Percentiles rank a stretch among this genome's conserved stretches.
Conservation (phyloP, 2,888 invertebrate genomes). For the Megaustenia siamemsis region DNA sequence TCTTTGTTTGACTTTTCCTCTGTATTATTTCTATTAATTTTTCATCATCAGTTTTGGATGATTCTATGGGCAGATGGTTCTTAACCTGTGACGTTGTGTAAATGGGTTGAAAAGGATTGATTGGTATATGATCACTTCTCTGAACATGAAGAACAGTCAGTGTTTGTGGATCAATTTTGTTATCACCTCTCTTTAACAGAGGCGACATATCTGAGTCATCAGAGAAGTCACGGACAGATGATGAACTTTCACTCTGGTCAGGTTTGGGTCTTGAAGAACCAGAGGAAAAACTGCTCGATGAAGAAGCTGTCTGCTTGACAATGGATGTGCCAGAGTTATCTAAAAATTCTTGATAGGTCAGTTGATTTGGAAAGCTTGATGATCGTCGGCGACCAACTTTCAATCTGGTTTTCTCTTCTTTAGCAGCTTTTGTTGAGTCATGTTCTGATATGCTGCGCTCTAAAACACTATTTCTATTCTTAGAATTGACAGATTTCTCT, state of each 20-base stretch:
- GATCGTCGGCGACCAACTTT: slow-evolving; percentile 67
- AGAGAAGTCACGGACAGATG: slow-evolving; percentile 54
- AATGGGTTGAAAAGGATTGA: slow-evolving; percentile 43
- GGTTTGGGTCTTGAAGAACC: slow-evolving; percentile 31
- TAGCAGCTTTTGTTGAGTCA: slow-evolving; percentile 47
- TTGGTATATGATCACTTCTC: slow-evolving; percentile 36
- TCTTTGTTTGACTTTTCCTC: slow-evolving; percentile 26
- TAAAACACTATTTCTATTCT: slow-evolving; percentile 57
- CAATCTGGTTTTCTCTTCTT: slow-evolving; percentile 53
- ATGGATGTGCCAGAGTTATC: background rate
- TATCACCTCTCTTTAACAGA: slow-evolving; percentile 54
- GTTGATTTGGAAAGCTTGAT: slow-evolving; percentile 74
- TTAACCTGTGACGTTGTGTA: background rate
- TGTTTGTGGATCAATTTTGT: slow-evolving; percentile 59
- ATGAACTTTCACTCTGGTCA: slow-evolving; percentile 51
- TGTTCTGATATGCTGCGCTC: slow-evolving; percentile 61
- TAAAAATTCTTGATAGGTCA: slow-evolving; percentile 61
- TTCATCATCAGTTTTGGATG: slow-evolving; percentile 74
- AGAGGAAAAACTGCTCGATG: slow-evolving; percentile 49
- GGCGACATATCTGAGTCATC: slow-evolving; percentile 58
- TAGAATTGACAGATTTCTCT: slow-evolving; percentile 64
- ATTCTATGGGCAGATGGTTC: slow-evolving; percentile 22
- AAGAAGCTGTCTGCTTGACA: slow-evolving; percentile 18
- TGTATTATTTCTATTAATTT: slow-evolving; percentile 69
- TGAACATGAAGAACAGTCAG: slow-evolving; percentile 71